These are phyloP conservation scores for Temnothorax nylanderi DNA, from an alignment of 1,140 invertebrate genomes.

Conservation along the genomic window DNA sequence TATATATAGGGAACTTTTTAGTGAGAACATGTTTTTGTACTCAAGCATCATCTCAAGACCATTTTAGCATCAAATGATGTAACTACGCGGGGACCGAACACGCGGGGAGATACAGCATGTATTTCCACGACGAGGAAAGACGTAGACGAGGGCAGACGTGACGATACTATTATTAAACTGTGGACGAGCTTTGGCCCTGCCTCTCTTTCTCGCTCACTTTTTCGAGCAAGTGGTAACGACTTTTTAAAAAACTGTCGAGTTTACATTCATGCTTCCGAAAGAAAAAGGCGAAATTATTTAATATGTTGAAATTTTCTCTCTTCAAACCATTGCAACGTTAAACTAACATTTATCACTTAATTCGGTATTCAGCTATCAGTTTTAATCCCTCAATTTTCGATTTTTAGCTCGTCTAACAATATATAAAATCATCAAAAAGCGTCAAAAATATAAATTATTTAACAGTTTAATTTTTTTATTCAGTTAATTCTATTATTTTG, in stretches of 20 bases:
- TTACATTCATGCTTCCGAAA: neutral
- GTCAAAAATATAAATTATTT: neutral
- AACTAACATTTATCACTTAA: neutral
- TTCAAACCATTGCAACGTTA: neutral
- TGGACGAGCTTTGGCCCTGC: neutral
- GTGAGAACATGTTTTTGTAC: conserved; percentile 73
- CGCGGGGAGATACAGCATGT: conserved; percentile 68
- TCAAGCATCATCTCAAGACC: conserved; percentile 72
- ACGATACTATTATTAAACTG: conserved; percentile 73
- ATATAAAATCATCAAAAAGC: neutral
- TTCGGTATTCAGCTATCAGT: neutral
- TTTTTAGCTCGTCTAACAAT: neutral
- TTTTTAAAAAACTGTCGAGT: neutral
- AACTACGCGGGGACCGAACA: conserved; percentile 72
- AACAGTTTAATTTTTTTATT: neutral
- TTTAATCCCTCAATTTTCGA: neutral
- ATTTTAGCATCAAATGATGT: conserved; percentile 76
- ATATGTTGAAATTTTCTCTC: neutral
- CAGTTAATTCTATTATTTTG: neutral
- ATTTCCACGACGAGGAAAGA: conserved; percentile 61
- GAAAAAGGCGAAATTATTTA: conserved; percentile 16
- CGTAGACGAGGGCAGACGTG: conserved; percentile 59
- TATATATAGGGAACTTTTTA: conserved; percentile 72
- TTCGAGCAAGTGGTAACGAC: conserved; percentile 32
- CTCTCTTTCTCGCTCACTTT: conserved; percentile 43